Evolutionary conservation across 2,888 invertebrate genomes (phyloP).

Genomic region (Epistrophella euchroma): DNA sequence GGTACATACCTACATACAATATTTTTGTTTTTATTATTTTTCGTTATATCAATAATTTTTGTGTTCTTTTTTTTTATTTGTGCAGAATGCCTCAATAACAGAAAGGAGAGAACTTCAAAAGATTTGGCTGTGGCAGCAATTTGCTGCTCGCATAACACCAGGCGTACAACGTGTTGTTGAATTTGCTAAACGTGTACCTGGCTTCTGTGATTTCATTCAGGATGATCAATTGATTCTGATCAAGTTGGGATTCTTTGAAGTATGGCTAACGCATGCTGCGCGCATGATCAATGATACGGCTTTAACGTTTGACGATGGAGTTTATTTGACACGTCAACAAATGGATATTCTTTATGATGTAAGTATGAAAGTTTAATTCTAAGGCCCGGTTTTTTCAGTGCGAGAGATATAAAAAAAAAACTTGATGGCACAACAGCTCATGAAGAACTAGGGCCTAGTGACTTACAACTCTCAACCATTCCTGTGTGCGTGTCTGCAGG

Average conservation of each 20-base stretch:
- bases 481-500: no score
- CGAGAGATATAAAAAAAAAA: no score
- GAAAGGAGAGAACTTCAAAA: conserved; percentile 90
- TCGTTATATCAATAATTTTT: background rate
- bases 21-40: background rate
- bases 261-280: conserved; percentile 95
- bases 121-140: conserved; percentile 94
- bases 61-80: conserved; percentile 27
- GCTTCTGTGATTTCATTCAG: conserved; percentile 94
- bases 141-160: conserved; percentile 94
- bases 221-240: conserved; percentile 98
- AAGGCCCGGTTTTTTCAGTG: no score
- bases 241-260: conserved; percentile 98
- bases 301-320: conserved; percentile 96
- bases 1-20: background rate
- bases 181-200: conserved; percentile 97
- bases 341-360: conserved; percentile 95
- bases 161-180: conserved; percentile 97
- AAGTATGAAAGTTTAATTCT: no score
- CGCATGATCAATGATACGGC: conserved; percentile 90
- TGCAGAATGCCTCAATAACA: conserved; percentile 86
- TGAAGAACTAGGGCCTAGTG: no score
- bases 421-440: no score
- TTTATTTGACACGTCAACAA: conserved; percentile 92
- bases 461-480: no score